These are phyloP conservation scores for Folsomia candida DNA, from an alignment of 2,888 invertebrate genomes.

Conservation along the genomic window DNA sequence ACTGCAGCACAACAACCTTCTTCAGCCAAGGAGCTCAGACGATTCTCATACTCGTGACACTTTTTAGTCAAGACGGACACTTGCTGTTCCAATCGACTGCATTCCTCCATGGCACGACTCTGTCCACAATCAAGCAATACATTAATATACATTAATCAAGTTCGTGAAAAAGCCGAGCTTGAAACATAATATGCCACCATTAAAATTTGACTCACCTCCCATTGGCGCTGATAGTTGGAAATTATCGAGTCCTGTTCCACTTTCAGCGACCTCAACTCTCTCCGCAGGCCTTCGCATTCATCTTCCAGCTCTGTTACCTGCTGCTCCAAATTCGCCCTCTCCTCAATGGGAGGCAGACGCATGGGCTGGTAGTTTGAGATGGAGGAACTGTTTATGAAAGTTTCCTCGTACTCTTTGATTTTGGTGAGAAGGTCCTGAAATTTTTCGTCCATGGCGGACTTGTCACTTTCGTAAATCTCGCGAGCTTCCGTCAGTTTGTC, in stretches of 20 bases:
- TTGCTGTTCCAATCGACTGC: constrained; percentile 45
- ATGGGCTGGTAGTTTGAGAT: constrained; percentile 55
- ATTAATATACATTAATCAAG: background rate
- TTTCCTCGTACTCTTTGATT: constrained; percentile 77
- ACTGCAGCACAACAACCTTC: constrained; percentile 33
- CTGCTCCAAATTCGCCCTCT: constrained; percentile 65
- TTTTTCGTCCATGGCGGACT: constrained; percentile 59
- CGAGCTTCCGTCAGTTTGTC: constrained; percentile 75
- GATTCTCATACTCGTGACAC: constrained; percentile 48
- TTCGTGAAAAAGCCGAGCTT: constrained; percentile 11
- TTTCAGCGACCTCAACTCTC: constrained; percentile 49
- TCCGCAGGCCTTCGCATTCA: constrained; percentile 64
- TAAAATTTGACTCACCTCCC: constrained; percentile 26
- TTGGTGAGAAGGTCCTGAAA: constrained; percentile 70
- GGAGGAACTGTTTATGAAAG: constrained; percentile 57
- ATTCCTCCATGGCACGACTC: constrained; percentile 40
- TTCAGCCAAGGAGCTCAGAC: constrained; percentile 41
- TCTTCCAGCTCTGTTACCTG: constrained; percentile 68
- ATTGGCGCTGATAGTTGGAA: constrained; percentile 36
- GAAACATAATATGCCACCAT: no score
- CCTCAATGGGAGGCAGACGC: constrained; percentile 72
- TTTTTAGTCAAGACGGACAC: constrained; percentile 42
- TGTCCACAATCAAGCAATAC: constrained; percentile 6
- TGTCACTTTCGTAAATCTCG: constrained; percentile 65
- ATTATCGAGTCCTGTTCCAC: constrained; percentile 40